Conservation (phyloP, 2,113 vertebrate species). For the Zootoca vivipara region DNA sequence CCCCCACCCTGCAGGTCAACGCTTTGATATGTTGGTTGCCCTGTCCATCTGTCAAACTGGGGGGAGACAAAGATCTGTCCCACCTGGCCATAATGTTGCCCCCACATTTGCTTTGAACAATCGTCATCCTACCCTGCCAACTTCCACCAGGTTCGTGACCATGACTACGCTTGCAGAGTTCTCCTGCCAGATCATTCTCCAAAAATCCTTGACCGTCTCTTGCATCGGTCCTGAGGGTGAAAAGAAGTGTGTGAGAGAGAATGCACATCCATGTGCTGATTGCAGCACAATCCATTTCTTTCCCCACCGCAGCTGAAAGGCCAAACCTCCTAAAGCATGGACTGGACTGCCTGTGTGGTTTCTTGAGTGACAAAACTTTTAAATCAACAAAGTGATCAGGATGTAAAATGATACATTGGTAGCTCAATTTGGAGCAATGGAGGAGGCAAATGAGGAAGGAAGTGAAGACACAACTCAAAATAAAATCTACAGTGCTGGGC, state of each 20-base stretch:
- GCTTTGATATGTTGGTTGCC: too few species aligned
- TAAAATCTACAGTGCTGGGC: neutral
- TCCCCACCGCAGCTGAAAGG: neutral
- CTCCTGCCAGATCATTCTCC: constrained; percentile 99
- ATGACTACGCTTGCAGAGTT: constrained; percentile 97
- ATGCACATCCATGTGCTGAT: constrained; percentile 7
- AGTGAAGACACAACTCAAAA: neutral
- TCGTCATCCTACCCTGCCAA: constrained; percentile 89
- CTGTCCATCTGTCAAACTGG: too few species aligned
- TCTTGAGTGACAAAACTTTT: accelerated
- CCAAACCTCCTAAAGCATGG: neutral
- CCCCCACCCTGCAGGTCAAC: too few species aligned
- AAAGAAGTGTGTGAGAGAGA: constrained; percentile 34
- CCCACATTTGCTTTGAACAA: constrained; percentile 1
- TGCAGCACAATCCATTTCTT: neutral
- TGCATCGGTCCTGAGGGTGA: constrained; percentile 91
- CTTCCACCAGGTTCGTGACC: constrained; percentile 98
- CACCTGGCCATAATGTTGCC: too few species aligned
- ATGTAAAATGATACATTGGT: neutral
- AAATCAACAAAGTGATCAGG: neutral
- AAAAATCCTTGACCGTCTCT: constrained; percentile 98
- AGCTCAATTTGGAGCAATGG: neutral
- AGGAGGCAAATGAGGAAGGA: neutral
- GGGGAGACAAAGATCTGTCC: too few species aligned
- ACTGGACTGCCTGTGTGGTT: neutral